A percentile compares a stretch with the other conserved stretches of the same genome.
Conservation (phyloP, 2,888 invertebrate genomes). For the Pseudococcus jackbeardsleyi region DNA sequence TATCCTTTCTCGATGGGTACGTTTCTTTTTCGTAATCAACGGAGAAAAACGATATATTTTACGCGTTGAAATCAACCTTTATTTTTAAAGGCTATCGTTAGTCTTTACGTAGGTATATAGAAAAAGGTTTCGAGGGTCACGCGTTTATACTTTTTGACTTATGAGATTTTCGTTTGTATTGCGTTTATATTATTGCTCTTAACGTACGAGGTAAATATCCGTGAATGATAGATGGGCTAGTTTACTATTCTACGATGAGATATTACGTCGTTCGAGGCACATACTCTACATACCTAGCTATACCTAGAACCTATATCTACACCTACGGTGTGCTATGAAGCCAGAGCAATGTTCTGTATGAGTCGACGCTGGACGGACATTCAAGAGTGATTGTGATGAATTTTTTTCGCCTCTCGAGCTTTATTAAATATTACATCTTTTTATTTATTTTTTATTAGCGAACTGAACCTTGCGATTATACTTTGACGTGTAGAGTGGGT, state of each 20-base stretch:
- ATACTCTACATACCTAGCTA: too few species aligned
- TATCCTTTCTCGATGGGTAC: constrained; percentile 31
- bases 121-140: constrained; percentile 36
- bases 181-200: constrained; percentile 36
- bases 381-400: background rate
- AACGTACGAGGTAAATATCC: constrained; percentile 31
- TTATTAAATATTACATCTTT: background rate
- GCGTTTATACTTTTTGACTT: constrained; percentile 39
- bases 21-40: constrained; percentile 39
- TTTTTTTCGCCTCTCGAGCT: background rate
- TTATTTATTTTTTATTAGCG: background rate
- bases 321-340: background rate
- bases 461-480: background rate
- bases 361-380: background rate
- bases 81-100: constrained; percentile 1
- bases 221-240: constrained; percentile 44
- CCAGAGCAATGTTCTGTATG: background rate
- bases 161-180: constrained; percentile 48
- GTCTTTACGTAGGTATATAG: background rate
- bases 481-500: too few species aligned
- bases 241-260: constrained; percentile 17
- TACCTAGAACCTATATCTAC: background rate
- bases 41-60: constrained; percentile 39
- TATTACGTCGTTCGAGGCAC: background rate
- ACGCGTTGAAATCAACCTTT: constrained; percentile 39